Evolutionary conservation across 2,888 invertebrate species (phyloP), one percentile per base, ranked within the genome.

Genomic region (Antitype chi): DNA sequence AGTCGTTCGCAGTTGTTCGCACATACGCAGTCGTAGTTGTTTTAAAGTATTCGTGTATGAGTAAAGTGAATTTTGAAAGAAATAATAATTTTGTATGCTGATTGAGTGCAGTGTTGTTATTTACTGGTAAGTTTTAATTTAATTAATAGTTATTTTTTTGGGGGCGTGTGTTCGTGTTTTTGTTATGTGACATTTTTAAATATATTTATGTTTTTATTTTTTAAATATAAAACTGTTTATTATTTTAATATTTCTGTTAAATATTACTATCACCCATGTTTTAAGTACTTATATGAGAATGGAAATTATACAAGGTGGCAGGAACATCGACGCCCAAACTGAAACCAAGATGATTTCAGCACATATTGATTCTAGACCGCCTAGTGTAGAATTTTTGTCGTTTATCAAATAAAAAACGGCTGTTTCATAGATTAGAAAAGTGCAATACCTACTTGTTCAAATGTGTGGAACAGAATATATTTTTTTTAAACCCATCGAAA

Each of bases 111-210:
- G 81, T 82, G 74, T 63, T 70, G 32, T 9, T 20, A 28, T 23
- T 67, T 57, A 71, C 74, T 80, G 82, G 85, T 82, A 82, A 70
- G 82, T 85, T 70, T 53, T 32, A 11, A 20, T 47, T 67, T 23
- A 15, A 62, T 47, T 60, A 38, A 1, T n/a, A 15, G 0, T 32
- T 53, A 20, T 8, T 32, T n/a, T n/a, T 43, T 49, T 23, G 15
- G 38, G 60, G 55, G 23, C 63, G 53, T 81, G 60, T 63, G 28
- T 0, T n/a, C n/a, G 20, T 53, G 9, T 9, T 5, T 0, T 23
- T 47, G 23, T 71, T 6, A 5, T 23, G 15, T 8, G 15, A 23
- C 4, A 0, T 49, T 67, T 53, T 77, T 32, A 8, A 47, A 47
- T 28, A 2, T 43, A 3, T 38, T 55, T 32, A 5, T 2, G 7